Percentiles rank a stretch among this genome's conserved stretches.
Evolutionary conservation across 1,140 invertebrate genomes (phyloP).

Genomic region (Heliconius nattereri): DNA sequence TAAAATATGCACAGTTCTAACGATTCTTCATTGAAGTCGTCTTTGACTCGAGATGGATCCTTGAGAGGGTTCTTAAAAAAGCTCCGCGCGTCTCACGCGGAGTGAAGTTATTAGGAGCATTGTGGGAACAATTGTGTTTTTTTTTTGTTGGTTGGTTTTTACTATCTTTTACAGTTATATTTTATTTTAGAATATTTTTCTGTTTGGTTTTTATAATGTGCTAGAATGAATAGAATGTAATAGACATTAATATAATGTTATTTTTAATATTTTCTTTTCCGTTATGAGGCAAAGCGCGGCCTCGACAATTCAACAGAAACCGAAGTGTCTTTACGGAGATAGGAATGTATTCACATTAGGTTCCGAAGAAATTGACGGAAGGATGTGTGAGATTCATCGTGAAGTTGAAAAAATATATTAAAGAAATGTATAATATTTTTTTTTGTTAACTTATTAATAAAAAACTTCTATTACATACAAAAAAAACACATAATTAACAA

Average conservation of each 20-base stretch:
- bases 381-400: too few relatives aligned
- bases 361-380: too few relatives aligned
- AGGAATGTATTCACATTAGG: too few relatives aligned
- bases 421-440: too few relatives aligned
- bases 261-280: too few relatives aligned
- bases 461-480: neutral
- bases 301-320: too few relatives aligned
- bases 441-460: too few relatives aligned
- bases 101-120: constrained; percentile 27
- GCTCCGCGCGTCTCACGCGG: constrained; percentile 19
- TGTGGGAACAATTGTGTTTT: constrained; percentile 22
- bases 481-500: neutral
- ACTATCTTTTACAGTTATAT: neutral
- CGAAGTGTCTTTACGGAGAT: too few relatives aligned
- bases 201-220: neutral
- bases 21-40: constrained; percentile 3
- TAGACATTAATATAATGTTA: neutral
- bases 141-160: neutral
- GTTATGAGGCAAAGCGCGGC: too few relatives aligned
- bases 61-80: constrained; percentile 21
- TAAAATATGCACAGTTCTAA: constrained; percentile 13
- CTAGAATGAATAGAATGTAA: too few relatives aligned
- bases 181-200: neutral
- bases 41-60: constrained; percentile 22
- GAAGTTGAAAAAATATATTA: too few relatives aligned